phyloP scores from a whole-genome alignment of 2,113 vertebrate species.

The Labeo rohita region DNA sequence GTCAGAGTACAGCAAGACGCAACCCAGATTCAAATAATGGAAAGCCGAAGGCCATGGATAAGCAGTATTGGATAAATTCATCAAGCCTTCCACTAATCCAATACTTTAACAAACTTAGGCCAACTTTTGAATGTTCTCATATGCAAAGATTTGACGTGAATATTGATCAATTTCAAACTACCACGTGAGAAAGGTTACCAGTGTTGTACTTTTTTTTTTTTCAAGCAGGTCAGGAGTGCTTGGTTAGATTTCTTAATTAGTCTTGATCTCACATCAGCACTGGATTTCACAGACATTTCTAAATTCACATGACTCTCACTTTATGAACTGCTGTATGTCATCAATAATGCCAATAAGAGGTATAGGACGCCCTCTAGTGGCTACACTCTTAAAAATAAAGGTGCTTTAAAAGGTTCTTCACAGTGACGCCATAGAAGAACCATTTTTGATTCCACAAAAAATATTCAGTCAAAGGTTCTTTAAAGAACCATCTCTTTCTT shows the following conservation, averaged over 20 bases:
- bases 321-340: constrained; percentile 16
- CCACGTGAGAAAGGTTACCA: neutral
- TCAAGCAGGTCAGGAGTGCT: neutral
- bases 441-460: too few species aligned
- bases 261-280: neutral
- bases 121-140: neutral
- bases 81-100: constrained; percentile 25
- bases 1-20: neutral
- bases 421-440: too few species aligned
- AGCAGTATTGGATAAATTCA: constrained; percentile 26
- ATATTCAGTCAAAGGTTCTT: too few species aligned
- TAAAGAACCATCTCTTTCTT: too few species aligned
- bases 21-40: constrained; percentile 25
- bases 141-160: neutral
- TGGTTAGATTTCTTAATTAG: neutral
- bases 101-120: constrained; percentile 25
- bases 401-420: too few species aligned
- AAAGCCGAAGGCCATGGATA: constrained; percentile 27
- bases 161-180: neutral
- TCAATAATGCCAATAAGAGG: constrained; percentile 15
- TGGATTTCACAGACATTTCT: neutral
- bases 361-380: constrained; percentile 47
- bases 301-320: constrained; percentile 20
- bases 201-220: neutral
- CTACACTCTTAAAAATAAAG: too few species aligned